phyloP scores from a whole-genome alignment of 30 jellyfish, hydroid and myxozoan genomes.

The Nemopilema nomurai region DNA sequence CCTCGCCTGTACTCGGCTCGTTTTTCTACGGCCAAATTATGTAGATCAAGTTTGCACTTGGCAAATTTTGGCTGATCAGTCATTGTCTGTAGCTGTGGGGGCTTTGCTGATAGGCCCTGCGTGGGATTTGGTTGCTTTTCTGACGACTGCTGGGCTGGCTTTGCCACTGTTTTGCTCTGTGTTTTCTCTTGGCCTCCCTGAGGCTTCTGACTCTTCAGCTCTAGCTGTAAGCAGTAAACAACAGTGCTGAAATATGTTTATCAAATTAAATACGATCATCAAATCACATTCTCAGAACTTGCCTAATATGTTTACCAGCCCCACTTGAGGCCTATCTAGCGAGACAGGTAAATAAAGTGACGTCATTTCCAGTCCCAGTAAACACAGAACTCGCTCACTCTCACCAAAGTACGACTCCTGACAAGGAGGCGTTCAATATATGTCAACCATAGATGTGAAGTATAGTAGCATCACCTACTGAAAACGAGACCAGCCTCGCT shows the following conservation, averaged over 20 bases:
- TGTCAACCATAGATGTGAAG: too few species aligned
- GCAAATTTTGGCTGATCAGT: conserved; percentile 98
- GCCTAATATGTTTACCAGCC: too few species aligned
- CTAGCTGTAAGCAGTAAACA: not conserved
- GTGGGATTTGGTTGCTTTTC: conserved; percentile 13
- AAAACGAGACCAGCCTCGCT: too few species aligned
- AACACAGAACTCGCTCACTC: too few species aligned
- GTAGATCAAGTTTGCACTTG: conserved; percentile 87
- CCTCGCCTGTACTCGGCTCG: conserved; percentile 91
- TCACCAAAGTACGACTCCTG: too few species aligned
- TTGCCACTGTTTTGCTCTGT: conserved; percentile 1
- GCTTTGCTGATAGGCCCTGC: conserved; percentile 8
- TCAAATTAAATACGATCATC: too few species aligned
- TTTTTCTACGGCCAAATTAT: conserved; percentile 72
- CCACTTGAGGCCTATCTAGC: too few species aligned
- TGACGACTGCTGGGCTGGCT: not conserved
- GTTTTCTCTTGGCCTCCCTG: not conserved
- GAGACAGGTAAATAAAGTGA: too few species aligned
- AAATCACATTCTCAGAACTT: too few species aligned
- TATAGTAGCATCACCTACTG: too few species aligned
- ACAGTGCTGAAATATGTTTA: not conserved
- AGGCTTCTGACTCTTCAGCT: not conserved
- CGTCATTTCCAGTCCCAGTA: too few species aligned
- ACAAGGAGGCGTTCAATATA: too few species aligned
- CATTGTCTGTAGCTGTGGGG: conserved; percentile 70